Conservation (phyloP, 2,888 invertebrate species). For the Theodoxus fluviatilis region DNA sequence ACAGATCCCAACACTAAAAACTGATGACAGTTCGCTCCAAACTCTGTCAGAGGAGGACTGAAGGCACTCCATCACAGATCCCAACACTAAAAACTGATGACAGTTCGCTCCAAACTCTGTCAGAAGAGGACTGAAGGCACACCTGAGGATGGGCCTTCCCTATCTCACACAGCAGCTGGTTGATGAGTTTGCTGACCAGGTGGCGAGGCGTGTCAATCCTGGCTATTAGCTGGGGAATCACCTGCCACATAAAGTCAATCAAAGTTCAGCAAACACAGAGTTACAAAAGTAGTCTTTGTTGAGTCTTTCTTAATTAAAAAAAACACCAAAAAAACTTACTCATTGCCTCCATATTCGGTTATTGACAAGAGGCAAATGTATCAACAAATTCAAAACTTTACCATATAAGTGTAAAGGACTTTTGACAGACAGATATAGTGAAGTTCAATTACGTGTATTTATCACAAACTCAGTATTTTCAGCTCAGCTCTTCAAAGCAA, state of each 20-base stretch:
- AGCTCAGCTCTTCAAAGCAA: too few species aligned
- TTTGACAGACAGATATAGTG: too few species aligned
- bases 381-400: too few species aligned
- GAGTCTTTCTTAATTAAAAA: too few species aligned
- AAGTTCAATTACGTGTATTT: too few species aligned
- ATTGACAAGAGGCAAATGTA: too few species aligned
- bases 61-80: neutral
- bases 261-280: neutral
- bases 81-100: neutral
- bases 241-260: constrained; percentile 66
- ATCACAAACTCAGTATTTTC: too few species aligned
- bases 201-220: constrained; percentile 92
- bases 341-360: too few species aligned
- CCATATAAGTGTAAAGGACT: too few species aligned
- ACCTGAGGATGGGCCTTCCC: constrained; percentile 95
- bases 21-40: neutral
- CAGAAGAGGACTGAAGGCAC: neutral
- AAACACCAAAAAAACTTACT: too few species aligned
- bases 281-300: too few species aligned
- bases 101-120: neutral
- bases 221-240: constrained; percentile 97
- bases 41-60: neutral
- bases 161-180: constrained; percentile 92
- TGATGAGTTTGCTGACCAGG: constrained; percentile 87
- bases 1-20: neutral